phyloP scores from a whole-genome alignment of 2,888 invertebrate genomes.

The Pyrochroa serraticornis region DNA sequence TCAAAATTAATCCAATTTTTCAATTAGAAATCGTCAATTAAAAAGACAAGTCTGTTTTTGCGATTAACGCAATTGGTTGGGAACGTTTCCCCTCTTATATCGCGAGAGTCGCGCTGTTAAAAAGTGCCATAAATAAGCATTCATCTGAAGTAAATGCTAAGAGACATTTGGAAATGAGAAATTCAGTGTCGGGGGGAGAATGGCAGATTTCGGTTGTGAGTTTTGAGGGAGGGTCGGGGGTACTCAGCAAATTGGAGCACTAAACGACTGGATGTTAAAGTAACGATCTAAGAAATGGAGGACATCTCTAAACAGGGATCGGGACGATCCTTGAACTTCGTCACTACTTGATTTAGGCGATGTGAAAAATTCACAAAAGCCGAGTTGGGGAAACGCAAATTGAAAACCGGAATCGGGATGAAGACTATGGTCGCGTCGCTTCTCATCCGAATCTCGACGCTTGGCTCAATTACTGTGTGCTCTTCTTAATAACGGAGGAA shows the following conservation, averaged over 20 bases:
- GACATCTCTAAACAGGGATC: conserved; percentile 36
- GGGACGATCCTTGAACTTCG: conserved; percentile 28
- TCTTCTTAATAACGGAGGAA: conserved; percentile 48
- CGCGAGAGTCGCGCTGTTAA: conserved; percentile 29
- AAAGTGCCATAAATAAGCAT: conserved; percentile 44
- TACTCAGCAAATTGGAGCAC: conserved; percentile 54
- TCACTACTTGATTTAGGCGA: conserved; percentile 17
- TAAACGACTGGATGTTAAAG: conserved; percentile 51
- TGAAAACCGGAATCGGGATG: conserved; percentile 43
- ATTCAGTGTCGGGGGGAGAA: conserved; percentile 33
- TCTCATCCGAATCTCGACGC: conserved; percentile 33
- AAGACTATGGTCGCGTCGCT: conserved; percentile 37
- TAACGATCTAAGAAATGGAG: conserved; percentile 50
- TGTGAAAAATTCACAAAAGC: not conserved
- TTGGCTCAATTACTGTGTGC: conserved; percentile 44
- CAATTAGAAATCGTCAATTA: conserved; percentile 1
- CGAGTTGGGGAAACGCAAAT: conserved; percentile 34
- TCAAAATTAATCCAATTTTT: conserved; percentile 13
- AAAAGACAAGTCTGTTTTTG: conserved; percentile 6
- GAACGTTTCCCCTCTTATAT: conserved; percentile 27
- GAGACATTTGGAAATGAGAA: conserved; percentile 44
- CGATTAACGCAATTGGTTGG: conserved; percentile 34
- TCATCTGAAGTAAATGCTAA: conserved; percentile 41
- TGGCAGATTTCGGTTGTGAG: conserved; percentile 36
- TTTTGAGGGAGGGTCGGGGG: conserved; percentile 35